phyloP scores from a whole-genome alignment of 1,140 invertebrate species.

The Pseudachorutes palmiensis region DNA sequence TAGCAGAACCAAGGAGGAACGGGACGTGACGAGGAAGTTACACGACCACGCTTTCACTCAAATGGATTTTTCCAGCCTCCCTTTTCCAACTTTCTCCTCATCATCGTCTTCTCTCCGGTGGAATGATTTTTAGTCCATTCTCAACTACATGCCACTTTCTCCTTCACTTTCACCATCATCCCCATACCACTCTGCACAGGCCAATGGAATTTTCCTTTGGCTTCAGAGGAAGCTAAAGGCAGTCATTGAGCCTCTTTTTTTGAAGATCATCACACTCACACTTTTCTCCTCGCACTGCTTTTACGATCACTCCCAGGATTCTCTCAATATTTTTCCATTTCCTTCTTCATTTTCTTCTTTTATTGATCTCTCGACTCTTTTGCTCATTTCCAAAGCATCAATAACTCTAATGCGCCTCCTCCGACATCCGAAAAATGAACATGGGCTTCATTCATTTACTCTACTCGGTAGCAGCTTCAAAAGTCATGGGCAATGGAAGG shows the following conservation, averaged over 20 bases:
- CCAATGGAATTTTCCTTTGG: neutral
- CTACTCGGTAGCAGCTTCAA: too few relatives aligned
- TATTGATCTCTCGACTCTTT: constrained; percentile 26
- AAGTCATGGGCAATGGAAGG: too few relatives aligned
- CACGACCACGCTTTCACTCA: constrained; percentile 29
- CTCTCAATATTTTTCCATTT: constrained; percentile 30
- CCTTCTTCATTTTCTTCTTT: constrained; percentile 32
- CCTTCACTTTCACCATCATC: constrained; percentile 12
- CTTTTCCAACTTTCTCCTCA: constrained; percentile 12
- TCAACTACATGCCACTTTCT: too few relatives aligned
- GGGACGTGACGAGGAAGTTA: constrained; percentile 37
- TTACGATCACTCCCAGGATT: constrained; percentile 33
- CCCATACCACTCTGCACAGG: constrained; percentile 10
- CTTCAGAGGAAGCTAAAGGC: constrained; percentile 7
- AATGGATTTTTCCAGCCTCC: constrained; percentile 10
- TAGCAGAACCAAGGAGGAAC: constrained; percentile 33
- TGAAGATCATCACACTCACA: constrained; percentile 34
- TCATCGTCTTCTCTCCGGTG: constrained; percentile 2
- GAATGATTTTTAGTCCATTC: constrained; percentile 9
- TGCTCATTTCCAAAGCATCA: neutral
- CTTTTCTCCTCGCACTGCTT: constrained; percentile 34
- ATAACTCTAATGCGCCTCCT: neutral
- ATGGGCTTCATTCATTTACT: too few relatives aligned
- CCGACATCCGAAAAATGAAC: too few relatives aligned
- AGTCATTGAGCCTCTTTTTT: constrained; percentile 28